Evolutionary conservation across 1,140 invertebrate genomes (phyloP), one percentile per base, ranked within the genome.

Genomic region (Caerostris darwini): DNA sequence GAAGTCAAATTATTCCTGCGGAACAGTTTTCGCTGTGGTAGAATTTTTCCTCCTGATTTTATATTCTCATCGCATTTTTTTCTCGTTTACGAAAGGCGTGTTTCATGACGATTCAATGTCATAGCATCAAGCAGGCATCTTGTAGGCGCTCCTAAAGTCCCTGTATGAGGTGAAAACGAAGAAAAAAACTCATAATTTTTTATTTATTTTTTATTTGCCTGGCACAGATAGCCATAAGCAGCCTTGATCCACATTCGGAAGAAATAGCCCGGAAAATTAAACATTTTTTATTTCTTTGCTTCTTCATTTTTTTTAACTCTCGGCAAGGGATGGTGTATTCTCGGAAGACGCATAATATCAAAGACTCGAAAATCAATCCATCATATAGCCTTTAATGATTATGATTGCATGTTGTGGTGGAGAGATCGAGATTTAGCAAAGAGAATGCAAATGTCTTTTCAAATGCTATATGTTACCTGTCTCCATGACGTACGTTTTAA

Each of bases 141-240:
- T 92, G 91, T 92, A 86, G 91, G 91, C 91, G 91, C 91, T 92
- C 91, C 91, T 92, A 61, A 19, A 92, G 64, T 54, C 61, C 57
- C 69, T 53, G 58, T 19, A 57, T 10, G 53, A 58, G 90, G 58
- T 53, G 54, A 85, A 85, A n/a, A 91, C 7, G 53, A 59, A 54
- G 12, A 57, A 85, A 57, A 85, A 85, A 92, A 85, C 67, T 82
- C 34, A 85, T 19, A 19, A 91, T 50, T 14, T 34, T 34, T 34
- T n/a, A 87, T 64, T 69, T 67, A 7, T n/a, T 61, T 34, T 56
- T 50, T 14, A 57, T 77, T 58, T 54, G 14, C 53, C 54, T 92
- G 91, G 91, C 91, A 92, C 91, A 92, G 91, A 92, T 92, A 86
- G 91, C 90, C 91, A 92, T 92, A 86, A 86, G 58, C 91, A 92